Evolutionary conservation across 92 coral and sea anemone genomes (phyloP), one percentile per base, ranked within the genome.

Genomic region (Phenganax stokvisi): DNA sequence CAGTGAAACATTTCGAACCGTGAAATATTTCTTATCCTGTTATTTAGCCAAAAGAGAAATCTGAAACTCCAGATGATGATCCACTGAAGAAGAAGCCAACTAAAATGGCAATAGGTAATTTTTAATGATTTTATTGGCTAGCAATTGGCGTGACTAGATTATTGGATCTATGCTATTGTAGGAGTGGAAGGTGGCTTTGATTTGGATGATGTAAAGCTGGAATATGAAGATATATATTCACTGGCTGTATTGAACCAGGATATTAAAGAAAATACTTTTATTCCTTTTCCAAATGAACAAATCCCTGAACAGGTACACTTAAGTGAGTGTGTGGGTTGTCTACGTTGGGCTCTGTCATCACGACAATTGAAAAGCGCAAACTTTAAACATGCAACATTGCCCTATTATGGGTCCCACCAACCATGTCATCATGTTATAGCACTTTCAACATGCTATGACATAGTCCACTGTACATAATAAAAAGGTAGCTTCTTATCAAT

Each of bases 21-120:
- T 51, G 76, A 72, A 72, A 51, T 75, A 31, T 7, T 12, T 51
- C 15, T 51, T 9, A 37, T 54, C 13, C 15, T 5, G 29, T 76
- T 6, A 47, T 54, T 61, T 62, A 78, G 82, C 82, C 72, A 12
- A 78, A 78, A 20, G 20, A 61, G 16, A 27, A 9, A 63, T 13
- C 55, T 78, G 88, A 85, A 73, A 80, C 30, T 16, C 37, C 87
- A 51, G 84, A 62, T 61, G 98, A 92, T 80, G 72, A 77, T 72
- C 98, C 98, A 56, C 98, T 97, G 29, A 94, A 90, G 92, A 94
- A 94, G 71, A 94, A 94, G 68, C 98, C 98, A 28, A 94, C 98
- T 17, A 87, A 97, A 78, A 90, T 94, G 59, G 98, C 97, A 6
- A 94, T 94, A 81, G 98, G 98, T 90, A 66, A 69, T 37, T 37